These are phyloP conservation scores for Laticauda laticaudata DNA, from an alignment of 2,113 vertebrate species.

Conservation along the genomic window DNA sequence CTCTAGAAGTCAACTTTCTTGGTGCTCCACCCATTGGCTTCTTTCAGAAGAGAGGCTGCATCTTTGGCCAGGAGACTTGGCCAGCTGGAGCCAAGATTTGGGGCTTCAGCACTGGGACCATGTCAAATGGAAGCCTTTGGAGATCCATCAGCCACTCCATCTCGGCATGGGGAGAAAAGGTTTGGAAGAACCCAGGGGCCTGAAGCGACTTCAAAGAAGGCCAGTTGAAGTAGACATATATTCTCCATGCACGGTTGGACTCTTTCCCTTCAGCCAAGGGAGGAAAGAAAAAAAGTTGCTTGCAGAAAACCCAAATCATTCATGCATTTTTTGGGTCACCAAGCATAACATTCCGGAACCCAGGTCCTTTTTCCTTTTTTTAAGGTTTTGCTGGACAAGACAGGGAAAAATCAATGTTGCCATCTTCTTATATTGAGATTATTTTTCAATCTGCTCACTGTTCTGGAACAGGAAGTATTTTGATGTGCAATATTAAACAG, in stretches of 20 bases:
- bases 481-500: conserved; percentile 90
- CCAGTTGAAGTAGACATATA: background rate
- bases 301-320: conserved; percentile 21
- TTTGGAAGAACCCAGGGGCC: conserved; percentile 17
- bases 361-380: background rate
- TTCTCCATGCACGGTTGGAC: conserved; percentile 51
- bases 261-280: conserved; percentile 60
- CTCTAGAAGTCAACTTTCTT: conserved; percentile 71
- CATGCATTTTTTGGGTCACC: conserved; percentile 42
- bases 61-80: conserved; percentile 18
- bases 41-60: background rate
- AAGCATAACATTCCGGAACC: conserved; percentile 50
- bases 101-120: conserved; percentile 32
- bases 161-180: conserved; percentile 9
- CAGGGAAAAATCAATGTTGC: conserved; percentile 55
- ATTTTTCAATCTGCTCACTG: conserved; percentile 60
- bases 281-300: conserved; percentile 2
- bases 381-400: conserved; percentile 43
- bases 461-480: conserved; percentile 76
- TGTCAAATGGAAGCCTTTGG: conserved; percentile 9
- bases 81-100: conserved; percentile 29
- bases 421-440: conserved; percentile 4
- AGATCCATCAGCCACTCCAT: conserved; percentile 41
- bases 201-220: conserved; percentile 30
- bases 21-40: conserved; percentile 58